A percentile compares a stretch with the other conserved stretches of the same genome.
Evolutionary conservation across 1,140 invertebrate species (phyloP).

Genomic region (Anagrus nilaparvatae): DNA sequence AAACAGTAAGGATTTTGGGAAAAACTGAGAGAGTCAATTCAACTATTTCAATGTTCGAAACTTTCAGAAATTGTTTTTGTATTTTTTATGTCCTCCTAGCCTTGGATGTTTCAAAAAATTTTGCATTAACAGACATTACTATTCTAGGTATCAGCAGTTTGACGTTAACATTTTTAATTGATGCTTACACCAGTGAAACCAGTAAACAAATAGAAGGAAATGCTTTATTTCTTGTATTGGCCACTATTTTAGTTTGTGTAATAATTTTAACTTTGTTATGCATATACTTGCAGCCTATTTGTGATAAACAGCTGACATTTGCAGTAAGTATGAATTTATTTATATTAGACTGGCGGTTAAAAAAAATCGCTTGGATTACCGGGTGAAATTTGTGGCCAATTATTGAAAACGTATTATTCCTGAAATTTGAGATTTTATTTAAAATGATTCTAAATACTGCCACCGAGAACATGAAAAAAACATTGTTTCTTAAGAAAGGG

Average conservation of each 20-base stretch:
- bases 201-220: constrained; percentile 31
- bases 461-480: background rate
- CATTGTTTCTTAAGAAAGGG: no score
- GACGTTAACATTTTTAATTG: constrained; percentile 37
- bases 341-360: no score
- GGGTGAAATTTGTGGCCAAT: no score
- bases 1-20: background rate
- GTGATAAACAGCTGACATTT: constrained; percentile 31
- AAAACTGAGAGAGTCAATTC: no score
- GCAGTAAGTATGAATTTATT: constrained; percentile 19
- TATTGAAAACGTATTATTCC: no score
- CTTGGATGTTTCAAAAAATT: no score
- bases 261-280: constrained; percentile 40
- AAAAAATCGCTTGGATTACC: no score
- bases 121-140: no score
- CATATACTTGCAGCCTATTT: constrained; percentile 50
- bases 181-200: constrained; percentile 36
- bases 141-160: constrained; percentile 44
- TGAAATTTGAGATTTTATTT: background rate
- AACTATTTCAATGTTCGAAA: no score
- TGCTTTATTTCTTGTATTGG: constrained; percentile 27
- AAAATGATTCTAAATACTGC: no score
- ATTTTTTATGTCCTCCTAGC: no score
- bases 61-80: no score
- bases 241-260: constrained; percentile 31